Conservation (phyloP, 30 jellyfish, hydroid and myxozoan genomes). For the Aurelia aurita region DNA sequence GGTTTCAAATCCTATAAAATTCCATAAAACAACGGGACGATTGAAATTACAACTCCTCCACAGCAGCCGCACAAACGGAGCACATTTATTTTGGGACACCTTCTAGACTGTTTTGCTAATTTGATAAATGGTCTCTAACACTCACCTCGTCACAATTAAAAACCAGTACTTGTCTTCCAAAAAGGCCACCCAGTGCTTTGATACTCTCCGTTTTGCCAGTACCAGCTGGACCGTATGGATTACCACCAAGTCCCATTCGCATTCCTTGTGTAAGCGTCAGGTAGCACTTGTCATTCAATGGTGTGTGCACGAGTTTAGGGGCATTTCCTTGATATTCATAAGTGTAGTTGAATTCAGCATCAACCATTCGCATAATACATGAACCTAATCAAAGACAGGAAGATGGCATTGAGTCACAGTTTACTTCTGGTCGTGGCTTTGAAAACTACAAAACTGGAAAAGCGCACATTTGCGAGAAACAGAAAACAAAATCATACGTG, state of each 20-base stretch:
- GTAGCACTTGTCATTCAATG: conserved; percentile 97
- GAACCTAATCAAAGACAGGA: conserved; percentile 49
- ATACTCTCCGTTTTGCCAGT: conserved; percentile 98
- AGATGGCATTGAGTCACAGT: too few relatives aligned
- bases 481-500: too few relatives aligned
- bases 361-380: conserved; percentile 97
- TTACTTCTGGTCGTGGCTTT: too few relatives aligned
- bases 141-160: conserved; percentile 98
- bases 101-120: too few relatives aligned
- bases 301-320: conserved; percentile 98
- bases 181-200: conserved; percentile 98
- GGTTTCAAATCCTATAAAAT: too few relatives aligned
- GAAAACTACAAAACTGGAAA: too few relatives aligned
- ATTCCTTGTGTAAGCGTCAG: conserved; percentile 98
- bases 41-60: too few relatives aligned
- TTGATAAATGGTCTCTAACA: background rate
- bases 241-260: conserved; percentile 99
- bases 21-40: too few relatives aligned
- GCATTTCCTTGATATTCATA: conserved; percentile 99
- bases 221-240: conserved; percentile 99
- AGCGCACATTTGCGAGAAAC: too few relatives aligned
- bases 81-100: too few relatives aligned
- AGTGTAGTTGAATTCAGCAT: conserved; percentile 96
- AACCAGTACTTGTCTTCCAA: conserved; percentile 98
- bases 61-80: too few relatives aligned